These are phyloP conservation scores for Zeus faber DNA, from an alignment of 2,113 vertebrate species.

Conservation along the genomic window DNA sequence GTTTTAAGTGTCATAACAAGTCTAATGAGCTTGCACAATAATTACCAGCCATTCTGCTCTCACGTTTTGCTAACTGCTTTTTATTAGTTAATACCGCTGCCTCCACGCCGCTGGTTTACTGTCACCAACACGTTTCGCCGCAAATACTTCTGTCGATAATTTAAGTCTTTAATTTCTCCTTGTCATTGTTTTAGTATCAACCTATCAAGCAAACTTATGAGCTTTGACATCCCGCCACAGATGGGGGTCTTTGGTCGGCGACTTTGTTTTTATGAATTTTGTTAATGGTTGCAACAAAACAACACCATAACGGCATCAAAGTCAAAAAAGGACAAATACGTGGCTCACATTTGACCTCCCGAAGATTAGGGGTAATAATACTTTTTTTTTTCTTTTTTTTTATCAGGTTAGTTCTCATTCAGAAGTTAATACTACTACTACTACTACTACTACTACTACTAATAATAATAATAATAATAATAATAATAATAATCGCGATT, in stretches of 20 bases:
- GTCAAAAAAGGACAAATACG: conserved; percentile 36
- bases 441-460: too few relatives aligned
- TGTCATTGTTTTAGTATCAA: conserved; percentile 59
- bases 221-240: conserved; percentile 45
- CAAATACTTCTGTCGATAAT: conserved; percentile 49
- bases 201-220: conserved; percentile 66
- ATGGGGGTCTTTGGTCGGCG: conserved; percentile 48
- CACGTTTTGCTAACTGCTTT: conserved; percentile 60
- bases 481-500: too few relatives aligned
- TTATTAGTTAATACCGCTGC: conserved; percentile 56
- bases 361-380: not conserved
- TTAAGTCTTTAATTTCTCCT: conserved; percentile 56
- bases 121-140: conserved; percentile 46
- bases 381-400: too few relatives aligned
- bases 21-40: conserved; percentile 66
- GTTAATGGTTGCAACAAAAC: conserved; percentile 17
- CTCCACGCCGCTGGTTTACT: conserved; percentile 34
- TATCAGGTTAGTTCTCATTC: too few relatives aligned
- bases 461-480: too few relatives aligned
- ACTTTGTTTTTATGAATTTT: conserved; percentile 32
- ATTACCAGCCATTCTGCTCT: conserved; percentile 70
- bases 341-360: not conserved
- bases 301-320: conserved; percentile 28
- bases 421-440: not conserved
- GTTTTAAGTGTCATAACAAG: conserved; percentile 66